phyloP scores from a whole-genome alignment of 2,113 vertebrate species.

The Thamnophis sirtalis region DNA sequence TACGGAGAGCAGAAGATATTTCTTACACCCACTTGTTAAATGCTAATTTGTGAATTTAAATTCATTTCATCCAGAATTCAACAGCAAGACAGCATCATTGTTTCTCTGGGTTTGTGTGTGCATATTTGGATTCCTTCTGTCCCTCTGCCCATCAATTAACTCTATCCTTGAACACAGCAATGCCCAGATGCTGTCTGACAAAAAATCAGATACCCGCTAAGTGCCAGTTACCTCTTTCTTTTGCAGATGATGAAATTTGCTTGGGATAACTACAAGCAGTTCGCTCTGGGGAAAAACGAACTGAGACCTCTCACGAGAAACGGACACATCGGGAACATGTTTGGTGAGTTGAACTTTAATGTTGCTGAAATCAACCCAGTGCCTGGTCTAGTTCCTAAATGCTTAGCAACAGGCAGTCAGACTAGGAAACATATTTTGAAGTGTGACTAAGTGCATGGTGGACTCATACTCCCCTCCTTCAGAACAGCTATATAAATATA shows the following conservation, averaged over 20 bases:
- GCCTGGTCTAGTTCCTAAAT: not conserved
- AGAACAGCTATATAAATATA: not conserved
- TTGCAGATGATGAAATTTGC: constrained; percentile 97
- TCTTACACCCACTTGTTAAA: not conserved
- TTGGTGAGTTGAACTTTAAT: constrained; percentile 81
- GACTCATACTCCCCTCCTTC: not conserved
- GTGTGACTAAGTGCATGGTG: not conserved
- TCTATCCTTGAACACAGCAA: not conserved
- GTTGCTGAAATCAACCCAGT: not conserved
- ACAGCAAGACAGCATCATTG: not conserved
- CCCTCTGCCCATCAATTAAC: no score
- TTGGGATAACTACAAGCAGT: constrained; percentile 93
- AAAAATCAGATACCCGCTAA: not conserved
- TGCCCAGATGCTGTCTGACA: not conserved
- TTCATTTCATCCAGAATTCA: not conserved
- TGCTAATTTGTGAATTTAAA: not conserved
- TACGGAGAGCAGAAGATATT: not conserved
- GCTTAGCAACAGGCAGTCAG: not conserved
- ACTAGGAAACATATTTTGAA: not conserved
- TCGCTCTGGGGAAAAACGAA: constrained; percentile 93
- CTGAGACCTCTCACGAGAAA: constrained; percentile 88
- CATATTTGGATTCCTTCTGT: no score
- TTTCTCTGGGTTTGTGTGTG: no score
- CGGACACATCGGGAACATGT: constrained; percentile 92
- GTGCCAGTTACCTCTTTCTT: not conserved